Conservation (phyloP, 2,888 invertebrate genomes). For the Leptopterna dolabrata region DNA sequence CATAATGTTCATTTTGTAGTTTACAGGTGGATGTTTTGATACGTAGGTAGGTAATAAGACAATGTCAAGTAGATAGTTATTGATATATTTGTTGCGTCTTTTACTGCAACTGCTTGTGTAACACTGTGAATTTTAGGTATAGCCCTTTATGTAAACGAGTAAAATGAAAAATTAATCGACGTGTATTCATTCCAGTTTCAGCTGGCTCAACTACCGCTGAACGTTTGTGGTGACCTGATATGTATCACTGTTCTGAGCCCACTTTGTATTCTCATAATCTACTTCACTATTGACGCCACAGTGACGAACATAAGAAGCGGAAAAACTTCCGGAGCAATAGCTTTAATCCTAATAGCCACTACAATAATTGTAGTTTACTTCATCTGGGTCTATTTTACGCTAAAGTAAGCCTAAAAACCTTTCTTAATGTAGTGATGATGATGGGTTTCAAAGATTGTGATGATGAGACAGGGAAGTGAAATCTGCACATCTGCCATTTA, state of each 20-base stretch:
- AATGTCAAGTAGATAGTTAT: too few species aligned
- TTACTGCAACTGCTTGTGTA: too few species aligned
- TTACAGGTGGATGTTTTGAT: too few species aligned
- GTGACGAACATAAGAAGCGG: constrained; percentile 66
- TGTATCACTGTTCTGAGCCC: constrained; percentile 70
- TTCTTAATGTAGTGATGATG: not conserved
- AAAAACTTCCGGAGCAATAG: constrained; percentile 66
- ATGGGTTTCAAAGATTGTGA: too few species aligned
- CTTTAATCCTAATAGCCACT: constrained; percentile 66
- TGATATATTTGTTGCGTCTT: too few species aligned
- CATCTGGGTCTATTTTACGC: constrained; percentile 66
- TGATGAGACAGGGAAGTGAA: too few species aligned
- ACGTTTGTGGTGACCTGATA: constrained; percentile 68
- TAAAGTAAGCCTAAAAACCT: constrained; percentile 64
- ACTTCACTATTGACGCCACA: constrained; percentile 69
- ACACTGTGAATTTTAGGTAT: too few species aligned
- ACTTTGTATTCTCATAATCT: constrained; percentile 68
- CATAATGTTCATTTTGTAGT: too few species aligned
- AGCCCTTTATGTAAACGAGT: too few species aligned
- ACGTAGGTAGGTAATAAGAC: too few species aligned
- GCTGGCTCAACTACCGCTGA: constrained; percentile 65
- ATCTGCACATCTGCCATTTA: too few species aligned
- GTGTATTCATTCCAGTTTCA: not conserved
- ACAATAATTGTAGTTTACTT: constrained; percentile 66
- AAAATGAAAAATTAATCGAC: too few species aligned